These are phyloP conservation scores for Tetropium fuscum DNA, from an alignment of 2,888 invertebrate genomes.

Conservation along the genomic window DNA sequence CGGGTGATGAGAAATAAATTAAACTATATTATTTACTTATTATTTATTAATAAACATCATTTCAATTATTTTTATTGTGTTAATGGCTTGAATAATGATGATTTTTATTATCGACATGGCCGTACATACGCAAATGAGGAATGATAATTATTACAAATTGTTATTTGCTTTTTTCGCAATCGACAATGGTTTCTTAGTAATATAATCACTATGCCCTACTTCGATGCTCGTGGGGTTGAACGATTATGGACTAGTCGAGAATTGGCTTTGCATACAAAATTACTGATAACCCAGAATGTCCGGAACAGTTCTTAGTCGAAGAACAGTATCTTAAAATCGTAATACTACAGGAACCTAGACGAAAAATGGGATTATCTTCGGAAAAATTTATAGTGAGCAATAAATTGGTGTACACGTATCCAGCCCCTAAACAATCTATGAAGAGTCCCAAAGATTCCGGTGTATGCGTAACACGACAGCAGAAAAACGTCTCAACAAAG, in stretches of 20 bases:
- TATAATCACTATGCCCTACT: neutral
- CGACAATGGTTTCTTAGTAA: neutral
- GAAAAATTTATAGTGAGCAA: too few species aligned
- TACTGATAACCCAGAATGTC: too few species aligned
- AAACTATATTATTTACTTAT: conserved; percentile 25
- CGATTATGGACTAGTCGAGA: neutral
- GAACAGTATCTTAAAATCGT: too few species aligned
- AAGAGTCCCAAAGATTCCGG: too few species aligned
- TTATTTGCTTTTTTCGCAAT: neutral
- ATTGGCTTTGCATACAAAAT: neutral
- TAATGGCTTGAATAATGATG: conserved; percentile 4
- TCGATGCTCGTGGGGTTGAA: neutral
- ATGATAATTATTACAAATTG: conserved; percentile 10
- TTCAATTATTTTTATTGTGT: conserved; percentile 22
- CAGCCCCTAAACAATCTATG: too few species aligned
- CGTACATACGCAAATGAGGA: neutral
- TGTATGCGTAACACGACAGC: too few species aligned
- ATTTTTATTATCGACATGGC: conserved; percentile 3
- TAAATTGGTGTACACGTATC: too few species aligned
- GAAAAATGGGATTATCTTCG: too few species aligned
- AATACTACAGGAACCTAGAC: too few species aligned
- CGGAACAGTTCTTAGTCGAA: too few species aligned
- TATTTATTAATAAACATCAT: conserved; percentile 24
- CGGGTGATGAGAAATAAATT: conserved; percentile 22
- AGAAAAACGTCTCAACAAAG: too few species aligned